Evolutionary conservation across 35 echinoderm and acorn worm genomes (phyloP), one percentile per base, ranked within the genome.

Genomic region (Apostichopus parvimensis): DNA sequence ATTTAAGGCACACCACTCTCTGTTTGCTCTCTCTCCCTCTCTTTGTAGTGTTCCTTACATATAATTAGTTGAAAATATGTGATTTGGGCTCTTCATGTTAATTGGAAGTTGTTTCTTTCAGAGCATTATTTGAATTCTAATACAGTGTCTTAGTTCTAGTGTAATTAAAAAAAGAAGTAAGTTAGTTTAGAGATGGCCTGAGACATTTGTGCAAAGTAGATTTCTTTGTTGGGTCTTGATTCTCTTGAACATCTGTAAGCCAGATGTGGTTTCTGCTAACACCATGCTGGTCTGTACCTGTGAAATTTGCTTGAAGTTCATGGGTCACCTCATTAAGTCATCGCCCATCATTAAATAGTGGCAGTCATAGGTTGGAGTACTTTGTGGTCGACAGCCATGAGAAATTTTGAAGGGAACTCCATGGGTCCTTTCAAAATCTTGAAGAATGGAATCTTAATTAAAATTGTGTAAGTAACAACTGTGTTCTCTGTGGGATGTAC

Each of bases 281-380:
- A 88, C 64, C 86, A 88, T 88, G 86, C 86, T 88, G 86, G 8
- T 88, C 60, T 2, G 24, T 54, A 60, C 15, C 57, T 88, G 61
- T 66, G 61, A 21, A 20, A 26, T 57, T 45, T 45, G 83, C 60
- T 57, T 21, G 53, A 88, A 73, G 86, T 72, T 88, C 86, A 88
- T 88, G 86, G 86, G 86, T 88, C 86, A 88, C 86, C 86, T 88
- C 86, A 88, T 88, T 88, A 88, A 88, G 86, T 88, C 60, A 88
- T 88, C 86, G 24, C 17, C 61, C 62, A 57, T 66, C 86, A 88
- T 88, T 88, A 73, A 72, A 88, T 17, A 88, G 86, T 88, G 18
- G 61, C 86, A 73, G 61, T 26, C 86, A 12, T 53, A 26, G 86
- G 86, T 52, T 88, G 28, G 55, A 88, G 61, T 52, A 73, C 86